Conservation (phyloP, 2,888 invertebrate species). For the Lissonota sp. region DNA sequence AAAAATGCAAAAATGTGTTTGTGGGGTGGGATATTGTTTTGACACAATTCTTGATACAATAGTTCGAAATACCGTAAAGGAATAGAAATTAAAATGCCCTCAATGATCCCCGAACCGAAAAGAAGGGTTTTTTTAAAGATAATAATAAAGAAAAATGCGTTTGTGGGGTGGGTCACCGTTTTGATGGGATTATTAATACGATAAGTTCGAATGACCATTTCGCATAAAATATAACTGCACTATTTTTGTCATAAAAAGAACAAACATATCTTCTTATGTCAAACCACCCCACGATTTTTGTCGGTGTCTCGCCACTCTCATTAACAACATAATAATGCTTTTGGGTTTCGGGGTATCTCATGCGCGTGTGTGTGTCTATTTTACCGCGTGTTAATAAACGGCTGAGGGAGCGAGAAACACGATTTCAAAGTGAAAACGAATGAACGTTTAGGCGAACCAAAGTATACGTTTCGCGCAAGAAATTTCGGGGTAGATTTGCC, state of each 20-base stretch:
- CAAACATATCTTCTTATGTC: too few relatives aligned
- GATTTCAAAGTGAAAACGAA: conserved; percentile 54
- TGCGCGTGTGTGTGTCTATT: conserved; percentile 18
- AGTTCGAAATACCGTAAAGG: conserved; percentile 30
- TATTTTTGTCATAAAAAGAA: too few relatives aligned
- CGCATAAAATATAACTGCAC: too few relatives aligned
- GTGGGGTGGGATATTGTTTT: too few relatives aligned
- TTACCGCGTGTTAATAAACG: conserved; percentile 43
- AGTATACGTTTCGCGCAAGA: conserved; percentile 66
- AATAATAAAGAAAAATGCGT: not conserved
- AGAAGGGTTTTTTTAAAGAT: conserved; percentile 17
- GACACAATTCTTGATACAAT: too few relatives aligned
- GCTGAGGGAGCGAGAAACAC: not conserved
- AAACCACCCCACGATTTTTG: too few relatives aligned
- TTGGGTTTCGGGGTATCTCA: conserved; percentile 39
- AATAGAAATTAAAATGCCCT: conserved; percentile 61
- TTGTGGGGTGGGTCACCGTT: not conserved
- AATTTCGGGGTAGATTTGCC: conserved; percentile 37
- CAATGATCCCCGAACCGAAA: conserved; percentile 39
- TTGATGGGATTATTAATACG: conserved; percentile 18
- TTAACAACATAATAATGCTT: conserved; percentile 38
- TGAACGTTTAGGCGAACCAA: conserved; percentile 67
- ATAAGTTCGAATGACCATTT: not conserved
- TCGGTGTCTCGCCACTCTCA: not conserved
- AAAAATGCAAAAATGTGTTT: too few relatives aligned